phyloP scores from a whole-genome alignment of 2,797 vertebrate genomes.

The Acanthurus leucopareius region DNA sequence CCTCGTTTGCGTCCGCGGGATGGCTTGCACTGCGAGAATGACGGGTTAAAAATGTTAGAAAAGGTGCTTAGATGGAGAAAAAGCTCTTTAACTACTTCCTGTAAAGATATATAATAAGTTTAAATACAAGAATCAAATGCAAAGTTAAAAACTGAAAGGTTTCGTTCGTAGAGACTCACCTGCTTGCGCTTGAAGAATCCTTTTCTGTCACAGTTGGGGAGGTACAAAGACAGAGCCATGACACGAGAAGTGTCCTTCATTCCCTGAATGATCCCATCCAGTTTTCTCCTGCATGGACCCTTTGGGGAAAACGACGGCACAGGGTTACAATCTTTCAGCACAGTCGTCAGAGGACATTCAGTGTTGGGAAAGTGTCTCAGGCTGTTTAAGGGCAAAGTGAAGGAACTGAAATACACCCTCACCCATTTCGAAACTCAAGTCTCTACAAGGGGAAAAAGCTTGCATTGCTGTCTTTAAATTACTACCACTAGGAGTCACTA shows the following conservation, averaged over 20 bases:
- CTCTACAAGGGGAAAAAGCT: too few species aligned
- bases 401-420: background rate
- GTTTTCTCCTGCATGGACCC: slow-evolving; percentile 97
- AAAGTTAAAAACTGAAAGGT: background rate
- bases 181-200: slow-evolving; percentile 99
- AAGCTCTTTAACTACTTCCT: too few species aligned
- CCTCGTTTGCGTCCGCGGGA: slow-evolving; percentile 96
- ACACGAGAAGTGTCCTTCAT: slow-evolving; percentile 95
- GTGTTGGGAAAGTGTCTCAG: background rate
- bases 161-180: slow-evolving; percentile 74
- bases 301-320: slow-evolving; percentile 66
- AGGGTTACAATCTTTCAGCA: background rate
- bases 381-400: background rate
- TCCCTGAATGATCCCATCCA: slow-evolving; percentile 95
- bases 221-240: slow-evolving; percentile 92
- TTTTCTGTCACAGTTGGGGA: slow-evolving; percentile 98
- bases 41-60: background rate
- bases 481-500: background rate
- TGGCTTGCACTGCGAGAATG: slow-evolving; percentile 92
- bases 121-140: background rate
- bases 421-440: background rate
- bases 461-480: background rate
- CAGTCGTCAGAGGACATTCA: background rate
- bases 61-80: background rate
- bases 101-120: too few species aligned